phyloP scores from a whole-genome alignment of 2,888 invertebrate genomes.

The Parnassius orleans region DNA sequence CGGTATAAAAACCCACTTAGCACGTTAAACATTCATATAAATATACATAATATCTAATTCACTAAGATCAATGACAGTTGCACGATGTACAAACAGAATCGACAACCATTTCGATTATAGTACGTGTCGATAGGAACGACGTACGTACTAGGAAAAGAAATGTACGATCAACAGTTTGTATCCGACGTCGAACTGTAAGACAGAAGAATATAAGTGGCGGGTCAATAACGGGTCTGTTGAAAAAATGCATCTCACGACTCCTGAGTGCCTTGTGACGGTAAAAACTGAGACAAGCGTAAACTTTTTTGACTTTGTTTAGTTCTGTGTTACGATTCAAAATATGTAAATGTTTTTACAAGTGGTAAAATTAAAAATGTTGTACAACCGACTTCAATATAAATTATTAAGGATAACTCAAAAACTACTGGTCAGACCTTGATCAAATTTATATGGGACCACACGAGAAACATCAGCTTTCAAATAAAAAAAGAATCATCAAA shows the following conservation, averaged over 20 bases:
- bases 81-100: not conserved
- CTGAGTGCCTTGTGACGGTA: constrained; percentile 57
- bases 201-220: constrained; percentile 45
- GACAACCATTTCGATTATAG: constrained; percentile 28
- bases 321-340: constrained; percentile 34
- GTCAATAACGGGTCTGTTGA: constrained; percentile 59
- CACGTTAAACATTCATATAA: constrained; percentile 41
- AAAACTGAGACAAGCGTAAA: constrained; percentile 52
- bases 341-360: too few relatives aligned
- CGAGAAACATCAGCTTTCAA: too few relatives aligned
- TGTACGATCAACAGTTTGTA: constrained; percentile 31
- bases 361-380: too few relatives aligned
- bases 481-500: too few relatives aligned
- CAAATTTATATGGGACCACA: too few relatives aligned
- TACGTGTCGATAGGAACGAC: constrained; percentile 21
- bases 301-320: constrained; percentile 29
- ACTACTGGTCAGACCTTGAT: too few relatives aligned
- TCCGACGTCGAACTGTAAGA: constrained; percentile 35
- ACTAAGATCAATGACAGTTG: constrained; percentile 15
- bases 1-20: constrained; percentile 51
- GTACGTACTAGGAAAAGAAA: constrained; percentile 31
- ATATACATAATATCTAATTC: constrained; percentile 18
- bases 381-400: too few relatives aligned
- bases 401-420: too few relatives aligned
- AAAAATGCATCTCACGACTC: constrained; percentile 72